Conservation (phyloP, 2,113 vertebrate genomes). For the Copsychus sechellarum region DNA sequence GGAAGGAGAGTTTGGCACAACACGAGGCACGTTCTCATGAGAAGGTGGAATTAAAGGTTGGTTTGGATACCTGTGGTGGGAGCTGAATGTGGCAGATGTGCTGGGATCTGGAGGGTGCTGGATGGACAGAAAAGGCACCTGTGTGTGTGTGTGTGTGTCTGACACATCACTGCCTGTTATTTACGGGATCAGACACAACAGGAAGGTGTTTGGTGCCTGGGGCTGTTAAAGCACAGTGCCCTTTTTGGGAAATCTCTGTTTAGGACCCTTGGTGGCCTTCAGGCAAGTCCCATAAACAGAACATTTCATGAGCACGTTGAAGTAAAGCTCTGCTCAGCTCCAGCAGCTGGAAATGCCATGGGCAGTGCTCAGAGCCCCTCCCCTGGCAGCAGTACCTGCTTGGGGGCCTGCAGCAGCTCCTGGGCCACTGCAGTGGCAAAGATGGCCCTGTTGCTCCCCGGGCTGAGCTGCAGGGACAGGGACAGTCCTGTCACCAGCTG, state of each 20-base stretch:
- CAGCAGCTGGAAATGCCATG: not conserved
- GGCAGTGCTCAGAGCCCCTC: not conserved
- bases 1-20: not conserved
- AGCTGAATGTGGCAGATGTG: not conserved
- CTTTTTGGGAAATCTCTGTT: not conserved
- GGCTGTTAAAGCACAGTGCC: not conserved
- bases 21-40: not conserved
- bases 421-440: slow-evolving; percentile 84
- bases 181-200: not conserved
- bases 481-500: slow-evolving; percentile 88
- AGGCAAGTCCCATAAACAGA: not conserved
- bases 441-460: slow-evolving; percentile 88
- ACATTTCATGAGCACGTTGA: not conserved
- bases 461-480: slow-evolving; percentile 88
- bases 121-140: not conserved
- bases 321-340: not conserved
- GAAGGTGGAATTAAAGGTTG: not conserved
- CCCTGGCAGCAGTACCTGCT: slow-evolving; percentile 75
- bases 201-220: not conserved
- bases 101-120: not conserved
- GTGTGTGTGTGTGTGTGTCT: too few relatives aligned
- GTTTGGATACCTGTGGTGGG: not conserved
- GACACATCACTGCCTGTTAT: not conserved
- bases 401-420: slow-evolving; percentile 83
- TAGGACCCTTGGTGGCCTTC: not conserved